Evolutionary conservation across 1,140 invertebrate genomes (phyloP).

Genomic region (Ditylenchus dipsaci): DNA sequence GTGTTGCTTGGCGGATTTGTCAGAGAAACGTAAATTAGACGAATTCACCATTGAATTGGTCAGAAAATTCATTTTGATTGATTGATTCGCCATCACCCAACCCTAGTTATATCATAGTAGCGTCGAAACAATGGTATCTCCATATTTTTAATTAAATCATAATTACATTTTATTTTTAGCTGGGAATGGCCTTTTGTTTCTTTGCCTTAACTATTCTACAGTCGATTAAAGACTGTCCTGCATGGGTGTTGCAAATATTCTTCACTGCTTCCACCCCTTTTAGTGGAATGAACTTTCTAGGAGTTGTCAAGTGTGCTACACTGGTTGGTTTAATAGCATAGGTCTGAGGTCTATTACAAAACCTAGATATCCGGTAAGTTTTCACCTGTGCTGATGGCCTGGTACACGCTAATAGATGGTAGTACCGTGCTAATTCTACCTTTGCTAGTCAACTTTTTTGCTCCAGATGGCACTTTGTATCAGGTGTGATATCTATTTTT

Average conservation of each 20-base stretch:
- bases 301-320: slow-evolving; percentile 44
- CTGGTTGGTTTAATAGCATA: slow-evolving; percentile 25
- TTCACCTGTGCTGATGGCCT: slow-evolving; percentile 14
- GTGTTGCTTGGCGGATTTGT: too few species aligned
- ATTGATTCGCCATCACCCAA: too few species aligned
- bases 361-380: slow-evolving; percentile 16
- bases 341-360: too few species aligned
- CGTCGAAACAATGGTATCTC: too few species aligned
- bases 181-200: slow-evolving; percentile 40
- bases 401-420: background rate
- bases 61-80: too few species aligned
- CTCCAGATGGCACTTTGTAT: background rate
- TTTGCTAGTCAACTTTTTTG: background rate
- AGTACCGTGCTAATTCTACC: background rate
- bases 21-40: too few species aligned
- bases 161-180: background rate
- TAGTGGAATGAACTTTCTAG: slow-evolving; percentile 39
- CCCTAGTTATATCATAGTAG: too few species aligned
- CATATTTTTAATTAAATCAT: too few species aligned
- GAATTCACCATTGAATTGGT: too few species aligned
- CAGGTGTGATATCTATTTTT: too few species aligned
- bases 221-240: slow-evolving; percentile 8
- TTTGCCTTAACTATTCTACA: slow-evolving; percentile 24
- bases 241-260: slow-evolving; percentile 24
- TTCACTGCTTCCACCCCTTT: slow-evolving; percentile 44